Conservation (phyloP, 35 echinoderm and acorn worm species). For the Ophiothrix spiculata region DNA sequence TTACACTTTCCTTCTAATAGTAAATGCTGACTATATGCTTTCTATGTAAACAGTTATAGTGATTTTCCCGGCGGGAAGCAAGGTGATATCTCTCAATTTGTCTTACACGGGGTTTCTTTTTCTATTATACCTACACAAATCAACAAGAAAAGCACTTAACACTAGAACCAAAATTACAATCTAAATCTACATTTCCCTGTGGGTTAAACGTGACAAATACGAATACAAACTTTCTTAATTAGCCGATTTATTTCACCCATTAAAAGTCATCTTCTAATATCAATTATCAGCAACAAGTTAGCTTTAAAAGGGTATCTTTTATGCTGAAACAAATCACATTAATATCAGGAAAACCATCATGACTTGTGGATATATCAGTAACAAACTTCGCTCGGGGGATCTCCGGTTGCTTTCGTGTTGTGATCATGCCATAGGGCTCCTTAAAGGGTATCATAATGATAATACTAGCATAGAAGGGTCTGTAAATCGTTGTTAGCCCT, state of each 20-base stretch:
- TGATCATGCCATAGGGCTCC: background rate
- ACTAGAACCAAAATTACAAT: background rate
- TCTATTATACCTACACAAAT: background rate
- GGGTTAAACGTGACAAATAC: background rate
- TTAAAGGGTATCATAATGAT: background rate
- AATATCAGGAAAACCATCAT: background rate
- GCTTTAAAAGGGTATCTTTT: background rate
- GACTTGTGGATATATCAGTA: slow-evolving; percentile 15
- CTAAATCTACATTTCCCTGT: background rate
- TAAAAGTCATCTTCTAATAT: background rate
- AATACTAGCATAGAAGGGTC: background rate
- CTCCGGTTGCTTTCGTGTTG: background rate
- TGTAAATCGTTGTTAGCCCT: background rate
- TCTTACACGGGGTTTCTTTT: background rate
- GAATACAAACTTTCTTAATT: slow-evolving; percentile 2
- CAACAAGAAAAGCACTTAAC: slow-evolving; percentile 4
- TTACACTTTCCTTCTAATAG: background rate
- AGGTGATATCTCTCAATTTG: background rate
- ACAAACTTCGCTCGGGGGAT: background rate
- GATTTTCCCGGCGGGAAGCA: background rate
- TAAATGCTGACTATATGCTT: background rate
- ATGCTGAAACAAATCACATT: background rate
- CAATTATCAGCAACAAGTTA: slow-evolving; percentile 5
- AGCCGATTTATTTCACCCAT: background rate
- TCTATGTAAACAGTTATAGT: background rate